phyloP scores from a whole-genome alignment of 2,113 vertebrate genomes.

The Oncorhynchus gorbuscha region DNA sequence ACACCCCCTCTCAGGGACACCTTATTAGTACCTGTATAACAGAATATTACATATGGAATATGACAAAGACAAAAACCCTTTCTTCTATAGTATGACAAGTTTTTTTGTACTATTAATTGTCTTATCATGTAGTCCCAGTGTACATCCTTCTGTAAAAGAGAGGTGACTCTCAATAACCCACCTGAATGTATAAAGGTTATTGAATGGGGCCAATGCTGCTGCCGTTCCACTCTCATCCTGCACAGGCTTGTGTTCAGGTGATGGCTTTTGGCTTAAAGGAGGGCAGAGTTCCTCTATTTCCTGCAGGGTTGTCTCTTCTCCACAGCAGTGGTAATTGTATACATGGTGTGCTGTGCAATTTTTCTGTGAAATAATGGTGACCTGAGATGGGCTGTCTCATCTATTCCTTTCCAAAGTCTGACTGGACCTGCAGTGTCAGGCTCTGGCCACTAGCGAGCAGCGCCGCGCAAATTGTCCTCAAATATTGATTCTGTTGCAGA shows the following conservation, averaged over 20 bases:
- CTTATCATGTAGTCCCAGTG: too few relatives aligned
- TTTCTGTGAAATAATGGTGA: constrained; percentile 40
- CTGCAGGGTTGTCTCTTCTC: constrained; percentile 17
- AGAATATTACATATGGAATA: too few relatives aligned
- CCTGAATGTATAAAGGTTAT: too few relatives aligned
- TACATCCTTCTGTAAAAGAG: too few relatives aligned
- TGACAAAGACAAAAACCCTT: too few relatives aligned
- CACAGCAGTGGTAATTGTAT: constrained; percentile 36
- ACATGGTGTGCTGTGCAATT: constrained; percentile 24
- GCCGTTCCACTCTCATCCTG: background rate
- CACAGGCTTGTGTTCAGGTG: background rate
- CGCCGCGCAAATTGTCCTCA: constrained; percentile 59
- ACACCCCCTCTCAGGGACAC: constrained; percentile 2
- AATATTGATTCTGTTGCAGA: constrained; percentile 69
- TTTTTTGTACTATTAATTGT: too few relatives aligned
- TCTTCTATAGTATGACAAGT: too few relatives aligned
- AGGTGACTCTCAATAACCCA: too few relatives aligned
- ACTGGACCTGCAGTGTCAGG: constrained; percentile 43
- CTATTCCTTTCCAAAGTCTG: constrained; percentile 16
- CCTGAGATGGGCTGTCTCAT: constrained; percentile 28
- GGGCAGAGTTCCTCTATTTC: background rate
- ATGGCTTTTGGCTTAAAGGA: background rate
- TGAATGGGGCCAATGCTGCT: too few relatives aligned
- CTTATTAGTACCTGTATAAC: too few relatives aligned
- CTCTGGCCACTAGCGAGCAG: constrained; percentile 55